phyloP scores from a whole-genome alignment of 2,888 invertebrate genomes.

The Aporophyla nigra region DNA sequence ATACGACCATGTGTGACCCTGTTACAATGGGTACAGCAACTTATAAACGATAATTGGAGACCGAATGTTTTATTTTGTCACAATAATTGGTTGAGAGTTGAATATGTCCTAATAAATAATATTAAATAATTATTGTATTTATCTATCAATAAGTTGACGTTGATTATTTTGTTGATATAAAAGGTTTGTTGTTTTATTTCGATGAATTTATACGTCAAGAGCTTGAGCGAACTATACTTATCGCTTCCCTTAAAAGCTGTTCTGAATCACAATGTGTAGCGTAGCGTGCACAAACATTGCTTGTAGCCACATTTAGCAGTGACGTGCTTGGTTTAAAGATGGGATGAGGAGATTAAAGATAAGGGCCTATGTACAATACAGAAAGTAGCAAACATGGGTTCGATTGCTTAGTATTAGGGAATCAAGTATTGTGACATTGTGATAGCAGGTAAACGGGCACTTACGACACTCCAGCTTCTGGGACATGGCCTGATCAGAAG shows the following conservation, averaged over 20 bases:
- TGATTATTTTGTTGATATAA: neutral
- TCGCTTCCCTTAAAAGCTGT: conserved; percentile 23
- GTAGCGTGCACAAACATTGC: conserved; percentile 42
- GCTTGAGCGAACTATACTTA: conserved; percentile 9
- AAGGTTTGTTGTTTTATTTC: conserved; percentile 4
- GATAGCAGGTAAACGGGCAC: too few species aligned
- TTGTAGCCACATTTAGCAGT: conserved; percentile 27
- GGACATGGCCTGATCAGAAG: too few species aligned
- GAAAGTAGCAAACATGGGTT: neutral
- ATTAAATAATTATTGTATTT: conserved; percentile 20
- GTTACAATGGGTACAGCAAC: conserved; percentile 55
- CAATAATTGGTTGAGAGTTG: conserved; percentile 48
- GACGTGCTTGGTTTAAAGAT: conserved; percentile 42
- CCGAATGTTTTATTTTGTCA: conserved; percentile 43
- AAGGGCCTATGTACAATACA: neutral
- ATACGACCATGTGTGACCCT: conserved; percentile 67
- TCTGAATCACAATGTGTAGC: conserved; percentile 27
- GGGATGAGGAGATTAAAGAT: conserved; percentile 23
- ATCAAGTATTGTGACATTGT: neutral
- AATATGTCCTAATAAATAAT: conserved; percentile 28
- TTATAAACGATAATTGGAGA: conserved; percentile 50
- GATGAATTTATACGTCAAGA: neutral
- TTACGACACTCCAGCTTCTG: too few species aligned
- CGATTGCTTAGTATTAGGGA: neutral
- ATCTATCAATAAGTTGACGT: conserved; percentile 1